Percentiles rank a stretch among this genome's conserved stretches.
phyloP scores from a whole-genome alignment of 2,113 vertebrate species.

The Dicrurus megarhynchus region DNA sequence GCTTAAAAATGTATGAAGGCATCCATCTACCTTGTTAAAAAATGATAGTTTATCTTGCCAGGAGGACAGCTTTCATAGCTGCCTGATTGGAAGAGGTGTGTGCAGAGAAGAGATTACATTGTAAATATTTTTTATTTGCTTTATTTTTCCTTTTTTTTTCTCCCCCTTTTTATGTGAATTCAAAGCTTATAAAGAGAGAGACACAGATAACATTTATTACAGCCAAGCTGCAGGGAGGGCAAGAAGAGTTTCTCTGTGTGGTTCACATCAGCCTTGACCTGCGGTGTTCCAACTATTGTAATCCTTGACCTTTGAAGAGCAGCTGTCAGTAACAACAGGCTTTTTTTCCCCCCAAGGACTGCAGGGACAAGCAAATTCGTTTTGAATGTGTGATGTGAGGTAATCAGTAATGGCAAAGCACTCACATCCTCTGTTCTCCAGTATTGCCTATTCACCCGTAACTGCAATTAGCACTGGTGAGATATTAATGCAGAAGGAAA shows the following conservation, averaged over 20 bases:
- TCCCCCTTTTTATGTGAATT: background rate
- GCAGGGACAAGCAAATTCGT: background rate
- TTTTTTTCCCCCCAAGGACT: background rate
- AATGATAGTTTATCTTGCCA: slow-evolving; percentile 56
- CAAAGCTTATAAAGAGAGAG: background rate
- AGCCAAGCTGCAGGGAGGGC: background rate
- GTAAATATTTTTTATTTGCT: slow-evolving; percentile 54
- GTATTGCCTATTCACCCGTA: slow-evolving; percentile 1
- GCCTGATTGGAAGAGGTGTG: slow-evolving; percentile 53
- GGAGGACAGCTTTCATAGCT: slow-evolving; percentile 54
- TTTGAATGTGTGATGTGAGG: slow-evolving; percentile 6
- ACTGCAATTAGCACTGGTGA: background rate
- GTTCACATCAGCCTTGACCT: slow-evolving; percentile 16
- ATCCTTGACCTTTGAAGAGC: slow-evolving; percentile 42
- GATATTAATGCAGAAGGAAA: slow-evolving; percentile 16
- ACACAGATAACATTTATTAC: background rate
- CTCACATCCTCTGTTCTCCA: background rate
- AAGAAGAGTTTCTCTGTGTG: background rate
- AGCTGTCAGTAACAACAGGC: slow-evolving; percentile 4
- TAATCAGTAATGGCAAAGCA: slow-evolving; percentile 22
- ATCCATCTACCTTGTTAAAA: slow-evolving; percentile 62
- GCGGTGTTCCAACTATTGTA: slow-evolving; percentile 1
- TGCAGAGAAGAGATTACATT: slow-evolving; percentile 31
- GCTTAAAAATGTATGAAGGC: slow-evolving; percentile 59
- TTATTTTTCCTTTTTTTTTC: background rate